Evolutionary conservation across 53 echinoderm and acorn worm genomes (phyloP).

Genomic region (Antedon mediterranea): DNA sequence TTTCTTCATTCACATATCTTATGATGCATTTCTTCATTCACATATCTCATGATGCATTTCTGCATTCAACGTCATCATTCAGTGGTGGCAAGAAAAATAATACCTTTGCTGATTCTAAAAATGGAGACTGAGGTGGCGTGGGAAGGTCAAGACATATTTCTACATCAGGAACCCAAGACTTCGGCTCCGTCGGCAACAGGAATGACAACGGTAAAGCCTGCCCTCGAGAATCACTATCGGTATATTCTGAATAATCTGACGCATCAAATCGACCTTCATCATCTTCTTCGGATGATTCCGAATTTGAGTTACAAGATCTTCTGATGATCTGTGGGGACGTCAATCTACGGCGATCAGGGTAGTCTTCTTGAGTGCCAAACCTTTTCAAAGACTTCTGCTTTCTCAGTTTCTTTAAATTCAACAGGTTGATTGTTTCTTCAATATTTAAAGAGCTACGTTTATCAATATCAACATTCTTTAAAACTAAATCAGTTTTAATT

Average conservation of each 20-base stretch:
- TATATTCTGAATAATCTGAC: not conserved
- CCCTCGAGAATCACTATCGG: not conserved
- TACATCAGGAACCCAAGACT: not conserved
- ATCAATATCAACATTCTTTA: not conserved
- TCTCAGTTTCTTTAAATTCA: not conserved
- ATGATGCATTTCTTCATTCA: no score
- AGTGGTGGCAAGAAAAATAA: not conserved
- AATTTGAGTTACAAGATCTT: not conserved
- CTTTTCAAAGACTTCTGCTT: not conserved
- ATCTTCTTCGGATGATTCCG: not conserved
- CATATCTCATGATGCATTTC: no score
- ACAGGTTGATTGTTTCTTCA: not conserved
- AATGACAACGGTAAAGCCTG: not conserved
- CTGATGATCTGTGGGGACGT: not conserved
- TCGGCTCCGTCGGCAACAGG: not conserved
- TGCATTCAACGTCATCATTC: not conserved
- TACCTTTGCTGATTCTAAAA: not conserved
- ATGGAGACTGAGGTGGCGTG: not conserved
- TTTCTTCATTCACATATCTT: no score
- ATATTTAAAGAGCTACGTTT: not conserved
- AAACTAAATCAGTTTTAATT: not conserved
- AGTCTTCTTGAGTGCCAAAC: not conserved
- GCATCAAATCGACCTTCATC: not conserved
- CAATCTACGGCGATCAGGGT: not conserved
- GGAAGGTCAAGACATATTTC: not conserved